Conservation (phyloP, 2,113 vertebrate species). For the Percopsis transmontana region DNA sequence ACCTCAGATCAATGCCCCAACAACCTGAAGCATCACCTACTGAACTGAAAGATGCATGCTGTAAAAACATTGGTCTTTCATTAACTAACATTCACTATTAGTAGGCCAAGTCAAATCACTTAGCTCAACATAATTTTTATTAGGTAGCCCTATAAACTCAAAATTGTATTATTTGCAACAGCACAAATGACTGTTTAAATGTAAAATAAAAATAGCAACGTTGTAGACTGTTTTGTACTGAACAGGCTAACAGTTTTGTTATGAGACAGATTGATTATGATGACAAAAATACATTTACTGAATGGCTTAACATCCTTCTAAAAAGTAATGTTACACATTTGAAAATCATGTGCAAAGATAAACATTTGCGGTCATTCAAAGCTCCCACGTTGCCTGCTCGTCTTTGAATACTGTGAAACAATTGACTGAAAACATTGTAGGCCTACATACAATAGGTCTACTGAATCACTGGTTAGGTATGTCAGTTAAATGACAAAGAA, state of each 20-base stretch:
- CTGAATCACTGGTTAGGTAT: neutral
- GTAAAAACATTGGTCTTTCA: neutral
- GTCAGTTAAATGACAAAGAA: neutral
- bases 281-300: too few species aligned
- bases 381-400: neutral
- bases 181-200: too few species aligned
- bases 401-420: neutral
- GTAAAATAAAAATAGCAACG: too few species aligned
- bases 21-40: slow-evolving; percentile 1
- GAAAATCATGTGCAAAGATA: too few species aligned
- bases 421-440: neutral
- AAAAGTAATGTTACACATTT: too few species aligned
- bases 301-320: too few species aligned
- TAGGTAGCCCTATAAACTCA: too few species aligned
- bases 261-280: neutral
- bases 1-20: slow-evolving; percentile 4
- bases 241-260: too few species aligned
- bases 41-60: neutral
- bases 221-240: too few species aligned
- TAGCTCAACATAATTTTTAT: too few species aligned
- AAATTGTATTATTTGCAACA: too few species aligned
- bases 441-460: neutral
- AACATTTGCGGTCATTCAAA: neutral
- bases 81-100: neutral
- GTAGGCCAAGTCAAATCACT: too few species aligned